These are phyloP conservation scores for Tetragnatha versicolor DNA, from an alignment of 1,140 invertebrate genomes.

Conservation along the genomic window DNA sequence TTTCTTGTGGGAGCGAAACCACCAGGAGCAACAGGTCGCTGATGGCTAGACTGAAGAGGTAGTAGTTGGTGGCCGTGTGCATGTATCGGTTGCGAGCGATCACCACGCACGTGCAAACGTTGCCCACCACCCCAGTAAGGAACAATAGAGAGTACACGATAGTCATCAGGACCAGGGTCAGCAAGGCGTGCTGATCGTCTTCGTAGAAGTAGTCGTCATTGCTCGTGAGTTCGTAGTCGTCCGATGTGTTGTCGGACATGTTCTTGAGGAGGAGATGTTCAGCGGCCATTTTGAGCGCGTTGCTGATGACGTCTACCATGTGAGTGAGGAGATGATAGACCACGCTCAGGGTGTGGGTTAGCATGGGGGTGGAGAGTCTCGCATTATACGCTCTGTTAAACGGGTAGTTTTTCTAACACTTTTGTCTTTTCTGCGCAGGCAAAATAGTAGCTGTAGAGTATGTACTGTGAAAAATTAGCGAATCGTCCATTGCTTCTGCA, in stretches of 20 bases:
- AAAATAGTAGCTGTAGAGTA: too few species aligned
- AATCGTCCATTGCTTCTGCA: too few species aligned
- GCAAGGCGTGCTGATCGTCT: background rate
- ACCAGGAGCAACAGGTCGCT: constrained; percentile 86
- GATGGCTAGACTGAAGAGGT: constrained; percentile 89
- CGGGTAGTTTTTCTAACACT: too few species aligned
- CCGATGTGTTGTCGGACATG: background rate
- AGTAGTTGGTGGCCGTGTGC: constrained; percentile 79
- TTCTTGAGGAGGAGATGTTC: too few species aligned
- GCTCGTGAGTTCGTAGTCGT: background rate
- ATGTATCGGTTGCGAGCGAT: constrained; percentile 68
- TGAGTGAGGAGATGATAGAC: background rate
- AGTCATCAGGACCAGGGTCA: constrained; percentile 64
- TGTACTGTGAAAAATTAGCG: too few species aligned
- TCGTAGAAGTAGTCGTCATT: background rate
- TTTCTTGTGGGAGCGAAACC: constrained; percentile 77
- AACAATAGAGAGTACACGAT: constrained; percentile 67
- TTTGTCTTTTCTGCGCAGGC: too few species aligned
- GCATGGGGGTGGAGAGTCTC: too few species aligned
- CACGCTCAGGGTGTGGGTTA: background rate
- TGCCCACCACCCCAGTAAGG: constrained; percentile 68
- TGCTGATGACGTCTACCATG: background rate
- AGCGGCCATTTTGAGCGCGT: background rate
- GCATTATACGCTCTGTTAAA: too few species aligned
- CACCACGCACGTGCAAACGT: constrained; percentile 70